Base-by-base conservation (phyloP, 2,888 invertebrate genomes). In the Herminia tarsipennalis region DNA sequence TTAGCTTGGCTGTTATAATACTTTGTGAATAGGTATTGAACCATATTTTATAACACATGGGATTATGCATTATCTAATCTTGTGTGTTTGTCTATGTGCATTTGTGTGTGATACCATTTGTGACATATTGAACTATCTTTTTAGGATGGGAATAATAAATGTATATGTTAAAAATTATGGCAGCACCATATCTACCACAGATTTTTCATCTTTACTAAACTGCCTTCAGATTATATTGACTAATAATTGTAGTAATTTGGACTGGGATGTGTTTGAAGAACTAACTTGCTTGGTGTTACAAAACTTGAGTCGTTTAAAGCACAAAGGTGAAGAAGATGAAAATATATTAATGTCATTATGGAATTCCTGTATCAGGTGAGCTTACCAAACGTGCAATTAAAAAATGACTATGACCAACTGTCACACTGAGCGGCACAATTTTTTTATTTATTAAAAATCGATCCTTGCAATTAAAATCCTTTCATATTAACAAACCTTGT, bases 331-430 rank as follows among this genome's bases (percentile, higher is more conserved):
- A 10, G 67, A 75, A 9, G 59, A 59, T 48, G 68, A 68, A 20
- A 60, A 56, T 21, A 44, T 59, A 13, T 32, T 78, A 13, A 35
- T 71, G 9, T 71, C 73, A 1, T 52, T 92, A 1, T 92, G 90
- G 90, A 89, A 84, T 64, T 75, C 82, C 4, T 86, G 85, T 68
- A 78, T 89, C 5, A 85, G 91, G 92, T 88, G 67, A 71, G 64
- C 25, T 10, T 30, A n/a, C n/a, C n/a, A n/a, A n/a, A n/a, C n/a
- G n/a, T n/a, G n/a, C n/a, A n/a, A n/a, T n/a, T n/a, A n/a, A n/a
- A n/a, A n/a, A n/a, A n/a, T n/a, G n/a, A n/a, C n/a, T n/a, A n/a
- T n/a, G n/a, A n/a, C n/a, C n/a, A n/a, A n/a, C n/a, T n/a, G n/a
- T n/a, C n/a, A n/a, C n/a, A n/a, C n/a, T n/a, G n/a, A n/a, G n/a